Evolutionary conservation across 2,888 invertebrate species (phyloP).

Genomic region (Diachrysia chrysitis): DNA sequence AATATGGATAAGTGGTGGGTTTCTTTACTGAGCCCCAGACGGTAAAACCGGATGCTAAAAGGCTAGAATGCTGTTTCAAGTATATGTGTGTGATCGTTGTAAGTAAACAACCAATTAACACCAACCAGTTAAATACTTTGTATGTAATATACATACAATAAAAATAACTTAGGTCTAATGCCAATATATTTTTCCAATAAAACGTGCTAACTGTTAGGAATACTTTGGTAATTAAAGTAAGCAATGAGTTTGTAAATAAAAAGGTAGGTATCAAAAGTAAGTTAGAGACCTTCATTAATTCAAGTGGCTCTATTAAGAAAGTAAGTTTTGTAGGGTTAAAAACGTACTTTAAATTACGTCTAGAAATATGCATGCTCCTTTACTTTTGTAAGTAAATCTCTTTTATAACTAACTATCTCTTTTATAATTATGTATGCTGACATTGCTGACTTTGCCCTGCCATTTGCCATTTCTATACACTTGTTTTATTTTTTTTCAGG

Average conservation of each 20-base stretch:
- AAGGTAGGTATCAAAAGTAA: not conserved
- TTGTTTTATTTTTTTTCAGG: too few relatives aligned
- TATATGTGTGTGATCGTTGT: constrained; percentile 43
- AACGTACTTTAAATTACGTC: too few relatives aligned
- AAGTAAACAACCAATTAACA: constrained; percentile 51
- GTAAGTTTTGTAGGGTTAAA: too few relatives aligned
- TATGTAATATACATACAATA: constrained; percentile 27
- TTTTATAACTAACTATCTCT: too few relatives aligned
- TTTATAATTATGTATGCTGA: too few relatives aligned
- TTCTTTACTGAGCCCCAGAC: constrained; percentile 15
- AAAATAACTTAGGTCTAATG: constrained; percentile 30
- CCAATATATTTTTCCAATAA: constrained; percentile 8
- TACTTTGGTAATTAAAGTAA: not conserved
- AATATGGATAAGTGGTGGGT: constrained; percentile 20
- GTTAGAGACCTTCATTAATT: too few relatives aligned
- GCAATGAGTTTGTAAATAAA: not conserved
- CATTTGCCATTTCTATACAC: too few relatives aligned
- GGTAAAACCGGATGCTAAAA: constrained; percentile 38
- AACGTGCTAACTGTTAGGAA: constrained; percentile 11
- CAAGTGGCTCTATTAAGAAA: too few relatives aligned
- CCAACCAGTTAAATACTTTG: constrained; percentile 40
- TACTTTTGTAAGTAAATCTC: too few relatives aligned
- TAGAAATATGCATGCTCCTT: too few relatives aligned
- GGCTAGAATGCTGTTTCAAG: constrained; percentile 46
- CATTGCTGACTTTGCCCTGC: too few relatives aligned